Conservation (phyloP, 2,113 vertebrate species). For the western clawed frog (Xenopus tropicalis) region DNA sequence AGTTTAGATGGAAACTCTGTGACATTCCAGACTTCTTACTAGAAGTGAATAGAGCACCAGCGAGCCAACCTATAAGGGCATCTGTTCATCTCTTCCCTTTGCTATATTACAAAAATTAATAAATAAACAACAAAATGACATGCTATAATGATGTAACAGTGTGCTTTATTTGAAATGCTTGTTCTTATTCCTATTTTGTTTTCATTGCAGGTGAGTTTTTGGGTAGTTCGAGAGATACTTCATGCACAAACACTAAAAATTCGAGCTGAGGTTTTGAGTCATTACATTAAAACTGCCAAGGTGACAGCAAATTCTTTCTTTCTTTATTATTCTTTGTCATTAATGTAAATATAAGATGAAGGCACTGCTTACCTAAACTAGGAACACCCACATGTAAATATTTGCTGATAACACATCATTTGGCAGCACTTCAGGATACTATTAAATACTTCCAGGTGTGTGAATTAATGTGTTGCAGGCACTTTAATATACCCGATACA, state of each 20-base stretch:
- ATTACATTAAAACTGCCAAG: slow-evolving; percentile 98
- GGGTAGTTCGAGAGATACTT: slow-evolving; percentile 97
- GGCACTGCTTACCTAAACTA: slow-evolving; percentile 12
- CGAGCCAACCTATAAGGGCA: too few relatives aligned
- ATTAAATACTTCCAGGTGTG: slow-evolving; percentile 33
- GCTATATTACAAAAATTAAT: too few relatives aligned
- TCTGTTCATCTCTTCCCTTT: too few relatives aligned
- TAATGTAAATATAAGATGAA: slow-evolving; percentile 2
- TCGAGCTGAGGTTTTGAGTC: slow-evolving; percentile 94
- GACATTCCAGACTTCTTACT: too few relatives aligned
- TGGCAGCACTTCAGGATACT: slow-evolving; percentile 32
- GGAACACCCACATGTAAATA: slow-evolving; percentile 32
- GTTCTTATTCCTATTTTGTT: slow-evolving; percentile 2
- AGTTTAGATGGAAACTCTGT: too few relatives aligned
- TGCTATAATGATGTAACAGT: too few relatives aligned
- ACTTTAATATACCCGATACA: too few relatives aligned
- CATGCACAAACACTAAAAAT: slow-evolving; percentile 97
- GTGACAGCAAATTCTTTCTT: slow-evolving; percentile 60
- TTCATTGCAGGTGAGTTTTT: slow-evolving; percentile 88
- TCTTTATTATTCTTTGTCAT: neutral
- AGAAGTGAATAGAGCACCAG: too few relatives aligned
- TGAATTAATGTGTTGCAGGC: neutral
- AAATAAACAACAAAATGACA: too few relatives aligned
- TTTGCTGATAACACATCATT: slow-evolving; percentile 44
- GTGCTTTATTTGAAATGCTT: too few relatives aligned